These are phyloP conservation scores for Pagetopsis macropterus DNA, from an alignment of 2,797 vertebrate species.

Conservation along the genomic window DNA sequence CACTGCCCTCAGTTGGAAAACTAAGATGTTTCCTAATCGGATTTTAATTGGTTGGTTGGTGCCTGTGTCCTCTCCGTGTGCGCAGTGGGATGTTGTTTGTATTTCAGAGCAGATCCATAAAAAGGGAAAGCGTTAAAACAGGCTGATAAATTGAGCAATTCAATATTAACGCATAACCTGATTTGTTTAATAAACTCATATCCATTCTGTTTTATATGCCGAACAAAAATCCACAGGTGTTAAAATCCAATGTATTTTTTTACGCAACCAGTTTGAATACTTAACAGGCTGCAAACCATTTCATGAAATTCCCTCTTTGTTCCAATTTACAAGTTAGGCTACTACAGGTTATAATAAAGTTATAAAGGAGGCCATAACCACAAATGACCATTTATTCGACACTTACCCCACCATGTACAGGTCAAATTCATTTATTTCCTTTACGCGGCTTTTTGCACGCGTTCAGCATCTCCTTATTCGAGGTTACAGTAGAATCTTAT, in stretches of 20 bases:
- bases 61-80: slow-evolving; percentile 64
- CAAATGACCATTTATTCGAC: slow-evolving; percentile 45
- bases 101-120: slow-evolving; percentile 38
- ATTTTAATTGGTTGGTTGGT: slow-evolving; percentile 85
- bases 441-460: slow-evolving; percentile 10
- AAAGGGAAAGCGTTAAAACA: not conserved
- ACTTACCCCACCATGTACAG: slow-evolving; percentile 7
- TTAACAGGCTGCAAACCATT: not conserved
- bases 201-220: not conserved
- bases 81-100: slow-evolving; percentile 42
- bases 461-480: slow-evolving; percentile 36
- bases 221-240: slow-evolving; percentile 49
- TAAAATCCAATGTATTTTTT: not conserved
- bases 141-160: not conserved
- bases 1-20: slow-evolving; percentile 79
- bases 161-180: not conserved
- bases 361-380: slow-evolving; percentile 23
- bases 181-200: not conserved
- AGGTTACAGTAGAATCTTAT: slow-evolving; percentile 52
- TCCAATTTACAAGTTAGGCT: not conserved
- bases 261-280: not conserved
- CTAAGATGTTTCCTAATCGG: slow-evolving; percentile 85
- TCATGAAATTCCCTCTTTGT: not conserved
- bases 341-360: not conserved
- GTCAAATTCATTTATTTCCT: not conserved